A percentile compares a stretch with the other conserved stretches of the same genome.
phyloP scores from a whole-genome alignment of 2,888 invertebrate genomes.

The Ditylenchus weischeri region DNA sequence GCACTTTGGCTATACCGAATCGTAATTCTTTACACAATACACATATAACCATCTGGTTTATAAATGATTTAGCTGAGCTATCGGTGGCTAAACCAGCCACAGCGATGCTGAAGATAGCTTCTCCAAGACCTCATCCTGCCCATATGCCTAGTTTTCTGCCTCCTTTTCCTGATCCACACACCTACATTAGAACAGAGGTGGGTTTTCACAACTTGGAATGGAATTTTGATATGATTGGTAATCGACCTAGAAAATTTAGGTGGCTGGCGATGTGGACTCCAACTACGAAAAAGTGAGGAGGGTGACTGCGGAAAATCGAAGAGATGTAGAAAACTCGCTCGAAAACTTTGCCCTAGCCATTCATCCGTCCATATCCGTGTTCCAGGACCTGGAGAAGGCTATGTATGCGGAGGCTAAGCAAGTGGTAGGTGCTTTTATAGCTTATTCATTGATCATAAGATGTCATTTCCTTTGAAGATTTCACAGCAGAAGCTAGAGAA shows the following conservation, averaged over 20 bases:
- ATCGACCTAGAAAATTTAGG: constrained; percentile 33
- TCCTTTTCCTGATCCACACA: constrained; percentile 90
- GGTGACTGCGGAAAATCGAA: constrained; percentile 34
- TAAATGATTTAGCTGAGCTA: background rate
- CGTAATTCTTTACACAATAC: background rate
- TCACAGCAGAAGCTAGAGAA: background rate
- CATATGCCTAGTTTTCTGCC: constrained; percentile 76
- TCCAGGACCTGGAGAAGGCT: constrained; percentile 11
- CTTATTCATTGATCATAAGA: too few relatives aligned
- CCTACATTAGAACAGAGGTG: constrained; percentile 90
- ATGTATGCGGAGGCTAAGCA: background rate
- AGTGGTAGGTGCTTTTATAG: background rate
- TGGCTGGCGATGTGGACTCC: constrained; percentile 46
- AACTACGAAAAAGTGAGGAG: constrained; percentile 47
- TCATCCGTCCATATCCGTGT: constrained; percentile 40
- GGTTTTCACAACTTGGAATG: background rate
- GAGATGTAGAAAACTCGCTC: constrained; percentile 36
- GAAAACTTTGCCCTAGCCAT: constrained; percentile 39
- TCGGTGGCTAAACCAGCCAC: background rate
- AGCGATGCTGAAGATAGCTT: background rate
- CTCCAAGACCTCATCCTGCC: constrained; percentile 10
- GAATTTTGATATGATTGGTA: too few relatives aligned
- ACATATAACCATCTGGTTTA: background rate
- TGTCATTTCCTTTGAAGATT: background rate
- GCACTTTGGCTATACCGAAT: background rate